Evolutionary conservation across 2,797 vertebrate genomes (phyloP).

Genomic region (Rhabdophis nuchalis): DNA sequence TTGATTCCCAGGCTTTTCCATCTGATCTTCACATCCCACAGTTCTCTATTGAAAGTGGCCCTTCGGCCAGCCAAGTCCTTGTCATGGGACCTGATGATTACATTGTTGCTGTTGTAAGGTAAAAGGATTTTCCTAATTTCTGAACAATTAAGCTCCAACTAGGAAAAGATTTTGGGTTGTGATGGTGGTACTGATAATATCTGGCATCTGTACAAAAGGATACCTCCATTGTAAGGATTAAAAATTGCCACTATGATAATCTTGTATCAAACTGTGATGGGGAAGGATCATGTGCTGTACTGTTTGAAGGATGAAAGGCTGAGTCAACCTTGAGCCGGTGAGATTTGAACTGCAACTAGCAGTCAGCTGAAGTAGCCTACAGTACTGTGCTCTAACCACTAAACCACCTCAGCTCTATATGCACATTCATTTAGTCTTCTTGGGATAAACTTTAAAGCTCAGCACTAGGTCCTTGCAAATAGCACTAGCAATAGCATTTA

Average conservation of each 20-base stretch:
- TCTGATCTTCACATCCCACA: constrained; percentile 71
- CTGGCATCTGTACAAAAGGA: not conserved
- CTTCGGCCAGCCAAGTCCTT: constrained; percentile 86
- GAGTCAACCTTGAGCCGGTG: too few relatives aligned
- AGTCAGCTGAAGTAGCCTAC: too few relatives aligned
- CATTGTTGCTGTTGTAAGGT: constrained; percentile 94
- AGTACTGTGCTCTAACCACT: too few relatives aligned
- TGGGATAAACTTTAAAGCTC: not conserved
- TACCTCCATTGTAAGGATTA: not conserved
- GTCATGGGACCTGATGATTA: constrained; percentile 95
- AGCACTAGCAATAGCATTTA: too few relatives aligned
- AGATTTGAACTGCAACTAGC: too few relatives aligned
- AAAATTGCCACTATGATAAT: not conserved
- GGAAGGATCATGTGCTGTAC: not conserved
- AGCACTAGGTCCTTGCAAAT: not conserved
- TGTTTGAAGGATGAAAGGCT: not conserved
- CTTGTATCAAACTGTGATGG: not conserved
- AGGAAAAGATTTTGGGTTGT: not conserved
- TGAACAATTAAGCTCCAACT: not conserved
- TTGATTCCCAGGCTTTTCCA: constrained; percentile 81
- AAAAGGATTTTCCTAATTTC: constrained; percentile 5
- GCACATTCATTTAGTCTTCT: too few relatives aligned
- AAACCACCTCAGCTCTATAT: too few relatives aligned
- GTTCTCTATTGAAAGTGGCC: constrained; percentile 73
- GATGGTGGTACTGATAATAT: not conserved